phyloP scores from a whole-genome alignment of 1,140 invertebrate species.

The Scaptomyza graminum region DNA sequence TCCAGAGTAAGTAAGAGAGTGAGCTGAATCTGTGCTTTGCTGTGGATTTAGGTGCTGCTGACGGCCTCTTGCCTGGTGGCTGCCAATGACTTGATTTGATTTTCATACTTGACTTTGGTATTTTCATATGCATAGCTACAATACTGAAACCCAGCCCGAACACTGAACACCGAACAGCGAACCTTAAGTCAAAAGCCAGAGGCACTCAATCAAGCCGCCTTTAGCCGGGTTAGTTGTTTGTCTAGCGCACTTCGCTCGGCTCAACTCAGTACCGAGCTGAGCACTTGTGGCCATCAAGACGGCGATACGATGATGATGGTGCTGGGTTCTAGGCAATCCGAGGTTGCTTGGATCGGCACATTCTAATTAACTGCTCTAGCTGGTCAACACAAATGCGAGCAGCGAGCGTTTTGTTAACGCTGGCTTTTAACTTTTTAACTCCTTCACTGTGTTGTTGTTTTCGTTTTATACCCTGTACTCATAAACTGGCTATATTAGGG shows the following conservation, averaged over 20 bases:
- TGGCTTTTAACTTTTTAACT: conserved; percentile 71
- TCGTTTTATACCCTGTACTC: conserved; percentile 13
- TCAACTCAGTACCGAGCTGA: conserved; percentile 16
- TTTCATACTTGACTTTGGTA: conserved; percentile 54
- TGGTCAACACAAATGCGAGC: conserved; percentile 75
- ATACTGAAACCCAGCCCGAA: background rate
- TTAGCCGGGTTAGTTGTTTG: conserved; percentile 60
- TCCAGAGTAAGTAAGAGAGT: conserved; percentile 12
- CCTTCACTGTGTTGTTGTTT: conserved; percentile 29
- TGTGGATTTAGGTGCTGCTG: conserved; percentile 37
- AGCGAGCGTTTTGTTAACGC: conserved; percentile 65
- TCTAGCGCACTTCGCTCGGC: conserved; percentile 63
- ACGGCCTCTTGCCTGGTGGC: conserved; percentile 58
- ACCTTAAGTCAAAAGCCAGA: conserved; percentile 16
- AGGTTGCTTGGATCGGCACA: conserved; percentile 41
- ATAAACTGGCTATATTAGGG: background rate
- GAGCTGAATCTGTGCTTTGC: conserved; percentile 17
- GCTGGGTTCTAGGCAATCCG: background rate
- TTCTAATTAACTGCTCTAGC: conserved; percentile 82
- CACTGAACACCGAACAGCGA: background rate
- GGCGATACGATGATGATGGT: background rate
- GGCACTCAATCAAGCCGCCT: conserved; percentile 75
- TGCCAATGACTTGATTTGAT: conserved; percentile 79
- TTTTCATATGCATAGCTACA: conserved; percentile 54
- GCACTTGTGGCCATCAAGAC: conserved; percentile 20